phyloP scores from a whole-genome alignment of 2,113 vertebrate species.

The Poeciliopsis prolifica region DNA sequence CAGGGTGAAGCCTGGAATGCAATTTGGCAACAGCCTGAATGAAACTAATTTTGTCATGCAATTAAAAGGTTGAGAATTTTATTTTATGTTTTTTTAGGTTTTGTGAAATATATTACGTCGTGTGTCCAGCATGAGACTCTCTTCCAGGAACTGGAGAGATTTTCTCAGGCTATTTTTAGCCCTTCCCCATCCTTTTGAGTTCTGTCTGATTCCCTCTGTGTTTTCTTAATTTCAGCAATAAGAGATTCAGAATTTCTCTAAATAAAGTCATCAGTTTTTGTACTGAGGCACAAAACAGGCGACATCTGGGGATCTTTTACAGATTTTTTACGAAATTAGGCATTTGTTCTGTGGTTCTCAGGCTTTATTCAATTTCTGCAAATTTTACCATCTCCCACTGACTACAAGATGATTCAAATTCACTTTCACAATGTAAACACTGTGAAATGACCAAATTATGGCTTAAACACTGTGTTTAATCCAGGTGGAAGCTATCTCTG shows the following conservation, averaged over 20 bases:
- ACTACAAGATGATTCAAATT: background rate
- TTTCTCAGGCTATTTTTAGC: background rate
- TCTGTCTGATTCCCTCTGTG: background rate
- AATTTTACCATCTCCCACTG: background rate
- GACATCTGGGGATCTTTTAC: background rate
- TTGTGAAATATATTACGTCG: background rate
- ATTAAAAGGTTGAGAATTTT: background rate
- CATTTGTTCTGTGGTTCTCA: background rate
- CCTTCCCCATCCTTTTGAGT: no score
- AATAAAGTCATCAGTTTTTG: no score
- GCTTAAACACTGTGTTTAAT: background rate
- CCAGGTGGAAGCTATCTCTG: background rate
- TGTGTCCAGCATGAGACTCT: background rate
- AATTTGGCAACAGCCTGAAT: background rate
- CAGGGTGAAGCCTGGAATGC: background rate
- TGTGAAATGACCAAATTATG: background rate
- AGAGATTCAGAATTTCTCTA: background rate
- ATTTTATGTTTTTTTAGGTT: background rate
- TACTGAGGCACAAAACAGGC: background rate
- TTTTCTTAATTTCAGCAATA: background rate
- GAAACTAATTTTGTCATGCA: background rate
- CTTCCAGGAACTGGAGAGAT: background rate
- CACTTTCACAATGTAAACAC: background rate
- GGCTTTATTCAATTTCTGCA: no score
- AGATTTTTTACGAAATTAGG: background rate